Evolutionary conservation across 1,140 invertebrate species (phyloP).

Genomic region (Lepidurus packardi): DNA sequence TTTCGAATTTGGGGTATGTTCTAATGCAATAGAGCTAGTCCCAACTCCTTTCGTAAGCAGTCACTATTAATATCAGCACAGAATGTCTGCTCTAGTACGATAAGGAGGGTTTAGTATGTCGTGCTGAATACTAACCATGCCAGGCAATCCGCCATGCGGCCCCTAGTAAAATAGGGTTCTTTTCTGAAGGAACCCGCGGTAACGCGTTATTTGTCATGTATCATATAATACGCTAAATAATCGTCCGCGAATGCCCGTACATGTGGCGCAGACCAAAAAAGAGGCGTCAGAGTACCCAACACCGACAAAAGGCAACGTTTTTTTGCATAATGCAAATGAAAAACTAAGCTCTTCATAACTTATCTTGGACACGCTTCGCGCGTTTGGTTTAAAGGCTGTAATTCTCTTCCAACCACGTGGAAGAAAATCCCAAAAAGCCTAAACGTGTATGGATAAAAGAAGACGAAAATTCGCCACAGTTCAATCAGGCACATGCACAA

Average conservation of each 20-base stretch:
- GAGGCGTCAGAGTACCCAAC: neutral
- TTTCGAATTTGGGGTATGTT: neutral
- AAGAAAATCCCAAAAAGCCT: neutral
- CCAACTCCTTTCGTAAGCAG: neutral
- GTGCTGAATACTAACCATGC: neutral
- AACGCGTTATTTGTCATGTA: slow-evolving; percentile 15
- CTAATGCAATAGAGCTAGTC: neutral
- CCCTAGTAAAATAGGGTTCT: neutral
- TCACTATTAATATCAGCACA: neutral
- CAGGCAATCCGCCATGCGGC: neutral
- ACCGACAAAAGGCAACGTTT: slow-evolving; percentile 16
- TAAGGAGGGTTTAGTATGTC: neutral
- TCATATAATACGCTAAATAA: neutral
- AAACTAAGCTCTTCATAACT: slow-evolving; percentile 6
- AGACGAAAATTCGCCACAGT: neutral
- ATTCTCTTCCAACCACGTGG: neutral
- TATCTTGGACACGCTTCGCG: neutral
- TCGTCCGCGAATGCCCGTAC: neutral
- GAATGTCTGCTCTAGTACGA: neutral
- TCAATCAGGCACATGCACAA: neutral
- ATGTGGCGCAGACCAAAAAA: neutral
- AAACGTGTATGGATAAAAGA: neutral
- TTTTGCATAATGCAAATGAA: slow-evolving; percentile 15
- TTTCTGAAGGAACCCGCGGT: neutral
- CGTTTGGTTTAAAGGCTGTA: neutral